Evolutionary conservation across 2,113 vertebrate genomes (phyloP).

Genomic region (Cygnus buccinator): DNA sequence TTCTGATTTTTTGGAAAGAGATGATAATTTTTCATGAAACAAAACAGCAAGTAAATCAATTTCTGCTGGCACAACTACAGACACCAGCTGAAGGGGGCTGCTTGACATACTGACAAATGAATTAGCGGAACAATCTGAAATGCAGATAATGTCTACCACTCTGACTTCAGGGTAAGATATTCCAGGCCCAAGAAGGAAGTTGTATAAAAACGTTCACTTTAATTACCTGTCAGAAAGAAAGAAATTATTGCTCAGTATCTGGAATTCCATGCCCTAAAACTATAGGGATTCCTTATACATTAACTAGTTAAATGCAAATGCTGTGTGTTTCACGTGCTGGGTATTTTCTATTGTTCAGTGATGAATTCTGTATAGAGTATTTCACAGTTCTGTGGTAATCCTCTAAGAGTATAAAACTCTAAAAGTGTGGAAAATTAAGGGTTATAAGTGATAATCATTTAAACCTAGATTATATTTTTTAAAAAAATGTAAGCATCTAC

Average conservation of each 20-base stretch:
- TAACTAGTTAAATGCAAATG: background rate
- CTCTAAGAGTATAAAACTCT: background rate
- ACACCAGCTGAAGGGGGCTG: background rate
- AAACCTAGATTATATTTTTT: conserved; percentile 7
- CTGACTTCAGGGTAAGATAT: conserved; percentile 26
- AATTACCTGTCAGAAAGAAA: conserved; percentile 9
- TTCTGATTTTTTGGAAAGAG: background rate
- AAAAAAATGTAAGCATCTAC: background rate
- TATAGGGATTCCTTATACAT: background rate
- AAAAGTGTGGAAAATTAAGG: background rate
- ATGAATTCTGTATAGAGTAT: background rate
- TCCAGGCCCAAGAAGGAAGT: conserved; percentile 8
- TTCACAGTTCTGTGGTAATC: conserved; percentile 32
- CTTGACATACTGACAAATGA: conserved; percentile 11
- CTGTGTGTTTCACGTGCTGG: background rate
- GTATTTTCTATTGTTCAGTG: background rate
- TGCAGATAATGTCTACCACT: background rate
- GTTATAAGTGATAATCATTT: background rate
- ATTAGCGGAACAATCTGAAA: conserved; percentile 32
- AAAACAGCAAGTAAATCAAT: conserved; percentile 9
- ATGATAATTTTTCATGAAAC: background rate
- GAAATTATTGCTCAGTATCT: background rate
- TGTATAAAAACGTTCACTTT: conserved; percentile 9
- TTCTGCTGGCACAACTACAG: background rate
- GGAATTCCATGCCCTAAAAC: background rate